Evolutionary conservation across 1,140 invertebrate species (phyloP).

Genomic region (Hypothenemus hampei): DNA sequence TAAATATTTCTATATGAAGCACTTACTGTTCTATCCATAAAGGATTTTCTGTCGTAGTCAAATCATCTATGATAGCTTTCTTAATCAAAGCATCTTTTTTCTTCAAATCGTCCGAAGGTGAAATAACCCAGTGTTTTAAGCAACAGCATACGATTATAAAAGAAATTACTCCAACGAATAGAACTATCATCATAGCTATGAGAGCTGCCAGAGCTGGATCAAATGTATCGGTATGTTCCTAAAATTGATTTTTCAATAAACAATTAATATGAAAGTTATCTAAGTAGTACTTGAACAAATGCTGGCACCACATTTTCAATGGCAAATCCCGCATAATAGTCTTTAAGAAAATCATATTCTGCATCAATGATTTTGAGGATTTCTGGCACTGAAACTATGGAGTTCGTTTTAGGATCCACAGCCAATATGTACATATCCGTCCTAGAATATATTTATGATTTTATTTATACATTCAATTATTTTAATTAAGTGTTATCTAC

Average conservation of each 20-base stretch:
- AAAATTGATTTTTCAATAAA: constrained; percentile 18
- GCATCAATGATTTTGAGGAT: constrained; percentile 80
- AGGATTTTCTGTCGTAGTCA: constrained; percentile 87
- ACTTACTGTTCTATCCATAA: constrained; percentile 87
- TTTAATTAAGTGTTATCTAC: constrained; percentile 35
- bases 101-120: constrained; percentile 58
- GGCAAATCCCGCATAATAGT: constrained; percentile 69
- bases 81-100: constrained; percentile 78
- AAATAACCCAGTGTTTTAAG: constrained; percentile 72
- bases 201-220: constrained; percentile 80
- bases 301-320: constrained; percentile 77
- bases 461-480: neutral
- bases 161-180: constrained; percentile 80
- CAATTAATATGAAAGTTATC: neutral
- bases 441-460: constrained; percentile 52
- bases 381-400: constrained; percentile 71
- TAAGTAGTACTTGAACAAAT: constrained; percentile 45
- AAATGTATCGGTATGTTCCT: constrained; percentile 66
- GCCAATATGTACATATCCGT: constrained; percentile 85
- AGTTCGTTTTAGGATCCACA: constrained; percentile 67
- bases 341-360: constrained; percentile 78
- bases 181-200: constrained; percentile 77
- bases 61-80: constrained; percentile 74
- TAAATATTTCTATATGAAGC: no score
- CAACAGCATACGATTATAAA: constrained; percentile 86